Evolutionary conservation across 2,113 vertebrate genomes (phyloP).

Genomic region (Larimichthys polyactis): DNA sequence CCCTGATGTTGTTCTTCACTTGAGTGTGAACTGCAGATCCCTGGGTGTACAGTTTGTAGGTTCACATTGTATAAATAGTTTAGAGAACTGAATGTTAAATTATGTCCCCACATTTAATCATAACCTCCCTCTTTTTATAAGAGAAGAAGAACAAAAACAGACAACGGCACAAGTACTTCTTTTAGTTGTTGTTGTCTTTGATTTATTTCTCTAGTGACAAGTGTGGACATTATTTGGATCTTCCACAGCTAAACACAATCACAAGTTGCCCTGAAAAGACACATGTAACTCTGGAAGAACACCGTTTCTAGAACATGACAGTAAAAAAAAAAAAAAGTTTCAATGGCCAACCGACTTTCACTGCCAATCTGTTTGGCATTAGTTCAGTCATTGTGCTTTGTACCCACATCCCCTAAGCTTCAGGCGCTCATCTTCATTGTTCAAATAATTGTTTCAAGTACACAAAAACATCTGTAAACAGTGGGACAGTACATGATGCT

Average conservation of each 20-base stretch:
- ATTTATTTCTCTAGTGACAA: not conserved
- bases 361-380: slow-evolving; percentile 14
- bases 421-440: not conserved
- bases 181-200: not conserved
- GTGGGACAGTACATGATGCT: not conserved
- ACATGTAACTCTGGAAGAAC: not conserved
- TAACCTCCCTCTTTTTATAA: not conserved
- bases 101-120: too few relatives aligned
- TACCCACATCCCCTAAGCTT: not conserved
- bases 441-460: slow-evolving; percentile 8
- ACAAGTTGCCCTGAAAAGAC: not conserved
- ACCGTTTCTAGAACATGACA: not conserved
- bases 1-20: too few relatives aligned
- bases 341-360: not conserved
- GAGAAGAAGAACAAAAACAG: not conserved
- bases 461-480: slow-evolving; percentile 6
- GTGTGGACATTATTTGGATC: not conserved
- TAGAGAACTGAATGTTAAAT: too few relatives aligned
- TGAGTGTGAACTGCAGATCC: too few relatives aligned
- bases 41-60: too few relatives aligned
- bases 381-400: not conserved
- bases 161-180: not conserved
- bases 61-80: too few relatives aligned
- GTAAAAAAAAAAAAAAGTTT: not conserved
- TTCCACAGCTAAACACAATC: not conserved